Evolutionary conservation across 2,797 vertebrate genomes (phyloP), one percentile per base, ranked within the genome.

Genomic region (Spheniscus humboldti): DNA sequence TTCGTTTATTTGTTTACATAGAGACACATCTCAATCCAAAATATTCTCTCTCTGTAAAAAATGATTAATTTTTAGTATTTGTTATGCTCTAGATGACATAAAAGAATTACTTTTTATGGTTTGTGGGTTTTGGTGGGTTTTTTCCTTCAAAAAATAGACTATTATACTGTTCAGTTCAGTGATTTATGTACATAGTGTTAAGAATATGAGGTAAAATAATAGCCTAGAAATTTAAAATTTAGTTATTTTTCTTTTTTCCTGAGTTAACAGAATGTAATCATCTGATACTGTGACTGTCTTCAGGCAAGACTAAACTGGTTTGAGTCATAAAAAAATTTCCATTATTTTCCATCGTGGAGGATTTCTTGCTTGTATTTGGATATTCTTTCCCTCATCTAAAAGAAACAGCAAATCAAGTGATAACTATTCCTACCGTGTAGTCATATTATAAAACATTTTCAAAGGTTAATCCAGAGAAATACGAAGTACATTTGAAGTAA

Each of bases 1-100:
- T 91, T 96, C 56, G 28, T 78, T 81, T 73, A 68, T 91, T 37
- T 86, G 23, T 74, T 95, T 95, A 63, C 30, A 18, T 30, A 25
- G 24, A 68, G 31, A 88, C 5, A 33, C 25, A 27, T 63, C 13
- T 94, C 39, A 48, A 62, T 72, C 18, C 30, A 55, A n/a, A 80
- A 33, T 71, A 69, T 68, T 84, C 3, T 73, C 8, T 25, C 13
- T 78, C 28, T 37, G 20, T 60, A 22, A 25, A 64, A 88, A 77
- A 43, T n/a, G 0, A 72, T 75, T 62, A 0, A 2, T 8, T 86
- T 76, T 90, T 80, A 81, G 4, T 80, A 11, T n/a, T 86, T 64
- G 4, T 71, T 81, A 16, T 16, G 23, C 9, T 62, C 25, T 33
- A 2, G 52, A 47, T 63, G 20, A 37, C 23, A 41, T 53, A 50